These are phyloP conservation scores for Sipha maydis DNA, from an alignment of 2,888 invertebrate genomes.

Conservation along the genomic window DNA sequence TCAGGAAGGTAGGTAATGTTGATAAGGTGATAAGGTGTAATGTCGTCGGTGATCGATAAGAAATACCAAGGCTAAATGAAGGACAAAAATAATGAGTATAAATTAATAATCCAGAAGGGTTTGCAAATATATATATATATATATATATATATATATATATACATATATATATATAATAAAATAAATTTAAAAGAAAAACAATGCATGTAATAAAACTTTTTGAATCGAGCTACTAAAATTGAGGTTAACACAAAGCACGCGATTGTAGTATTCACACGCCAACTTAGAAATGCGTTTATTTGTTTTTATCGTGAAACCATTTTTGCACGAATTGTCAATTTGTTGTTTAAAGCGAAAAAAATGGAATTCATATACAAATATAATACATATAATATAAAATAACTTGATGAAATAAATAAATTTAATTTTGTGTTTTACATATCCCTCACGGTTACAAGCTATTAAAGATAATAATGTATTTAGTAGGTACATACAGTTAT, in stretches of 20 bases:
- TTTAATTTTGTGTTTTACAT: background rate
- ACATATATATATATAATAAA: conserved; percentile 27
- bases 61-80: conserved; percentile 43
- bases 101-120: conserved; percentile 46
- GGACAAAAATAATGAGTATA: conserved; percentile 48
- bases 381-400: background rate
- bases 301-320: conserved; percentile 46
- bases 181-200: conserved; percentile 20
- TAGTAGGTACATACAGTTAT: no score
- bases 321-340: conserved; percentile 50
- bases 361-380: background rate
- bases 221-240: conserved; percentile 42
- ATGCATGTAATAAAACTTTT: conserved; percentile 47
- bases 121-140: conserved; percentile 6
- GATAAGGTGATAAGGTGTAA: conserved; percentile 23
- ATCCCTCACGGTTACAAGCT: no score
- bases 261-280: conserved; percentile 41
- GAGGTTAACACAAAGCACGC: conserved; percentile 49
- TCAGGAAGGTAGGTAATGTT: background rate
- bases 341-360: conserved; percentile 4
- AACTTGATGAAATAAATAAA: background rate
- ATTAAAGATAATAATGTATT: no score
- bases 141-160: conserved; percentile 12
- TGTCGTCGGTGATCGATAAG: conserved; percentile 36
- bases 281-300: conserved; percentile 42